These are phyloP conservation scores for Catocala nupta DNA, from an alignment of 2,888 invertebrate species.

Conservation along the genomic window DNA sequence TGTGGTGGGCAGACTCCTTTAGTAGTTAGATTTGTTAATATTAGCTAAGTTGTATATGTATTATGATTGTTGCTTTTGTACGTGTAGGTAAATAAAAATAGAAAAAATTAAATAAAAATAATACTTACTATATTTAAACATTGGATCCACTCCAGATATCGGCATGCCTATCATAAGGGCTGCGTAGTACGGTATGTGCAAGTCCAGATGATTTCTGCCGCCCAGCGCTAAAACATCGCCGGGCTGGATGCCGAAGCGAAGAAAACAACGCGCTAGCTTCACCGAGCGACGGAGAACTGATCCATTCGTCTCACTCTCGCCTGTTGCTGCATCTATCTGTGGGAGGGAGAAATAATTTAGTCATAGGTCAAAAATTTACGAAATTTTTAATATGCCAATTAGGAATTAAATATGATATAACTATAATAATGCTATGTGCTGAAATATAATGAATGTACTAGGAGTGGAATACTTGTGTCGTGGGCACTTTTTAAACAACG, in stretches of 20 bases:
- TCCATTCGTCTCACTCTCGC: constrained; percentile 64
- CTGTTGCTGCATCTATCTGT: constrained; percentile 77
- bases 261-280: constrained; percentile 63
- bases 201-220: constrained; percentile 71
- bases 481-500: too few relatives aligned
- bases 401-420: too few relatives aligned
- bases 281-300: constrained; percentile 66
- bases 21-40: too few relatives aligned
- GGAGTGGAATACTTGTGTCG: too few relatives aligned
- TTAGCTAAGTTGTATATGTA: too few relatives aligned
- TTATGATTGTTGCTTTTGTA: too few relatives aligned
- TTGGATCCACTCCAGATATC: constrained; percentile 68
- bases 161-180: constrained; percentile 71
- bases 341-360: constrained; percentile 6
- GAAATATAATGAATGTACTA: too few relatives aligned
- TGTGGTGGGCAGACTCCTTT: too few relatives aligned
- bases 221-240: constrained; percentile 72
- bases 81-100: too few relatives aligned
- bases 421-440: too few relatives aligned
- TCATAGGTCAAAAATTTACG: too few relatives aligned
- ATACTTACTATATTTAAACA: constrained; percentile 69
- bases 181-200: constrained; percentile 73
- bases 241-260: constrained; percentile 60
- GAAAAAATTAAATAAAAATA: background rate
- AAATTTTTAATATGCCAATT: too few relatives aligned